Evolutionary conservation across 2,888 invertebrate genomes (phyloP).

Genomic region (Drosophila kuntzei): DNA sequence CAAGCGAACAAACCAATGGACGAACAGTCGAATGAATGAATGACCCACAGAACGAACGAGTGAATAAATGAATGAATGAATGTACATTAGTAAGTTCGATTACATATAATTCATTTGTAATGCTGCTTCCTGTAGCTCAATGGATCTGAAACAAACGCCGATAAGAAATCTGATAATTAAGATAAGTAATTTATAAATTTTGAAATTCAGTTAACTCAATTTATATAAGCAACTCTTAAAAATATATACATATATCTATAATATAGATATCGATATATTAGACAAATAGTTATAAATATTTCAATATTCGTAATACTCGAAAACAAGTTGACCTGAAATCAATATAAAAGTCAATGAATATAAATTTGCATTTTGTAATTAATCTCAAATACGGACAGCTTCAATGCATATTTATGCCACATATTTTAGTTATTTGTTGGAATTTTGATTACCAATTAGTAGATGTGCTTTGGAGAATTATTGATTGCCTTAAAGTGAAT

Average conservation of each 20-base stretch:
- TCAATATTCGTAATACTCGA: too few species aligned
- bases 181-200: too few species aligned
- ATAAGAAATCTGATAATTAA: too few species aligned
- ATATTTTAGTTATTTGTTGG: conserved; percentile 2
- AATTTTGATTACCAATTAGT: conserved; percentile 16
- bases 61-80: conserved; percentile 1
- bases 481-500: conserved; percentile 11
- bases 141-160: too few species aligned
- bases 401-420: neutral
- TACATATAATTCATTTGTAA: neutral
- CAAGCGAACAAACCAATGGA: conserved; percentile 2
- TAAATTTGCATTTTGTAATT: neutral
- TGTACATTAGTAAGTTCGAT: conserved; percentile 2
- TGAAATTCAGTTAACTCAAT: too few species aligned
- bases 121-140: too few species aligned
- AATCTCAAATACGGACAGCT: neutral
- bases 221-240: too few species aligned
- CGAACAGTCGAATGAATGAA: conserved; percentile 2
- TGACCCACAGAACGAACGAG: neutral
- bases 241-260: too few species aligned
- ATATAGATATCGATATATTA: too few species aligned
- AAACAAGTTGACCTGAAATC: neutral
- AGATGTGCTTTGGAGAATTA: neutral
- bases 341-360: neutral
- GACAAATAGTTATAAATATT: too few species aligned